Percentiles rank a stretch among this genome's conserved stretches.
phyloP scores from a whole-genome alignment of 1,140 invertebrate genomes.

The Centruroides sculpturatus region DNA sequence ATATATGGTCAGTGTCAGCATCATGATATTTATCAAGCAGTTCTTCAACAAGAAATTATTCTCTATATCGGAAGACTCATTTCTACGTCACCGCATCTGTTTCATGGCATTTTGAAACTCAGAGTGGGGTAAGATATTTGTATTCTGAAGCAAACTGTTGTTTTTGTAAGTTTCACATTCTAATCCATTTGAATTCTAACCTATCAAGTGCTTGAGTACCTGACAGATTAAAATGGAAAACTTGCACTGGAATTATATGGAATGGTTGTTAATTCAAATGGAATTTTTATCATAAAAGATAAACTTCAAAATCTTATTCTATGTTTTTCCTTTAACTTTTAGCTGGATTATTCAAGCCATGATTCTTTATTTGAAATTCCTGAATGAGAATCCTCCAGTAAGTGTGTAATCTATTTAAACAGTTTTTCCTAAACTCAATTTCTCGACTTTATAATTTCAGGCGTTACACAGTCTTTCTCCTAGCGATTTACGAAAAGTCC shows the following conservation, averaged over 20 bases:
- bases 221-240: no score
- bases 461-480: conserved; percentile 71
- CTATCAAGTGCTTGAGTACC: no score
- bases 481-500: conserved; percentile 62
- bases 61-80: conserved; percentile 88
- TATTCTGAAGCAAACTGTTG: not conserved
- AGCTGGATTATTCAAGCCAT: conserved; percentile 89
- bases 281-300: no score
- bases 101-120: conserved; percentile 90
- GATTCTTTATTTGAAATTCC: conserved; percentile 56
- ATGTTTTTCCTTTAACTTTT: no score
- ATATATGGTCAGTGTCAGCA: conserved; percentile 43
- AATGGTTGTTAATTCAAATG: no score
- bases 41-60: conserved; percentile 90
- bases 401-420: conserved; percentile 5
- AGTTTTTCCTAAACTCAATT: not conserved
- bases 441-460: conserved; percentile 26
- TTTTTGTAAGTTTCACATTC: not conserved
- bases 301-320: no score
- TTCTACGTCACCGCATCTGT: conserved; percentile 77
- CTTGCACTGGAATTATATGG: no score
- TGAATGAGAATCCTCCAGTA: conserved; percentile 8
- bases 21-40: conserved; percentile 81
- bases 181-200: not conserved
- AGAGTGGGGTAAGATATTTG: conserved; percentile 53